Evolutionary conservation across 2,888 invertebrate species (phyloP), one percentile per base, ranked within the genome.

Genomic region (Xestia sexstrigata): DNA sequence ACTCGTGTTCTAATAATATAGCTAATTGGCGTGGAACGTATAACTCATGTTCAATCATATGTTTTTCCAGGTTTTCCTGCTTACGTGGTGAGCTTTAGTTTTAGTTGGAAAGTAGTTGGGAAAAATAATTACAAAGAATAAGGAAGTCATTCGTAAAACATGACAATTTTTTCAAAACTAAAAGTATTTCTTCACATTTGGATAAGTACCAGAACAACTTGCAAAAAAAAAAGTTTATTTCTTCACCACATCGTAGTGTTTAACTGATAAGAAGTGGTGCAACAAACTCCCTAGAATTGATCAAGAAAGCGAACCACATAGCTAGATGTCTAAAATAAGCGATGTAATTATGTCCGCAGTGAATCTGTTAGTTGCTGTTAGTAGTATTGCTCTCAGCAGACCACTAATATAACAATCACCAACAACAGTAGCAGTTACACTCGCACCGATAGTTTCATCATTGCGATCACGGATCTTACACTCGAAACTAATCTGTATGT

Each of bases 401-500:
- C 7, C 4, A 20, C n/a, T 83, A 15, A 20, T 78, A 15, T 39
- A 78, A 42, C 47, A 72, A 79, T 66, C 47, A 39, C 8, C 23
- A 30, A 65, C 23, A 52, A 5, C 49, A 23, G 35, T 65, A 23
- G 20, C 68, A 49, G 71, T 30, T 35, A 63, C 62, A 26, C 11
- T 62, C 2, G 39, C 20, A 55, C 11, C 26, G 42, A 70, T 80
- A 73, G 66, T 55, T 62, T 73, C 17, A 70, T 55, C 49, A 84
- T 62, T 62, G 65, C 55, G 62, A 72, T 69, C 81, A 71, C 67
- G 60, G 63, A 67, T 72, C 74, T 76, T 78, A 71, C 76, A 77
- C 58, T 69, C 11, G 63, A 74, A 87, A 81, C 87, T 87, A 74
- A 79, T 86, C 49, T 87, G 73, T 87, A 86, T 86, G 87, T 71